A percentile compares a stretch with the other conserved stretches of the same genome.
Conservation (phyloP, 2,888 invertebrate species). For the Leptinotarsa juncta region DNA sequence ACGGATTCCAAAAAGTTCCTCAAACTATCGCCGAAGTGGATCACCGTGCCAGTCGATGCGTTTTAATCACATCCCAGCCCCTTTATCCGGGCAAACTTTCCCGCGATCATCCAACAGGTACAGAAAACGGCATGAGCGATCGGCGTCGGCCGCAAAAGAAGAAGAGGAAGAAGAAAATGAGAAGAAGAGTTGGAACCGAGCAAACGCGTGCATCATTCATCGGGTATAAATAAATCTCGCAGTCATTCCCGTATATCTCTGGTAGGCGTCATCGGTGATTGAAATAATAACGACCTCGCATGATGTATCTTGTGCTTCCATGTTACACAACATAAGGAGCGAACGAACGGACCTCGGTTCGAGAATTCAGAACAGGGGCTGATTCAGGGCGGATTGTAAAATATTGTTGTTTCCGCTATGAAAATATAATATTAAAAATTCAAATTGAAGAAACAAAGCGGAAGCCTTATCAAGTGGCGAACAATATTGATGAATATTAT, state of each 20-base stretch:
- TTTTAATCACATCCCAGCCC: conserved; percentile 1
- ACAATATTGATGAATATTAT: no score
- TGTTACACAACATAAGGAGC: conserved; percentile 5
- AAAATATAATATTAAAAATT: not conserved
- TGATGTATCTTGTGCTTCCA: conserved; percentile 22
- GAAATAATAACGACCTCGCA: conserved; percentile 27
- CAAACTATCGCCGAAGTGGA: not conserved
- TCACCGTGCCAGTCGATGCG: not conserved
- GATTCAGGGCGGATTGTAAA: not conserved
- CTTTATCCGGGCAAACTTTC: conserved; percentile 1
- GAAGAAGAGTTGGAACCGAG: conserved; percentile 1
- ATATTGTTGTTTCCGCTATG: not conserved
- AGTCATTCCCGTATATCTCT: conserved; percentile 12
- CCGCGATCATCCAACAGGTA: conserved; percentile 13
- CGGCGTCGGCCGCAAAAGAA: not conserved
- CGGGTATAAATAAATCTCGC: not conserved
- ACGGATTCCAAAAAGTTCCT: not conserved
- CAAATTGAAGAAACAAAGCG: no score
- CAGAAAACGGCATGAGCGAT: not conserved
- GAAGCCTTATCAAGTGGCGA: no score
- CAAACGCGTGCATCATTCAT: conserved; percentile 13
- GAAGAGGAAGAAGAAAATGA: not conserved
- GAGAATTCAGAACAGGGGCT: not conserved
- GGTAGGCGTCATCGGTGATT: conserved; percentile 24
- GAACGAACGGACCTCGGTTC: conserved; percentile 13